Evolutionary conservation across 2,888 invertebrate species (phyloP), one percentile per base, ranked within the genome.

Genomic region (Metallyticus violacea): DNA sequence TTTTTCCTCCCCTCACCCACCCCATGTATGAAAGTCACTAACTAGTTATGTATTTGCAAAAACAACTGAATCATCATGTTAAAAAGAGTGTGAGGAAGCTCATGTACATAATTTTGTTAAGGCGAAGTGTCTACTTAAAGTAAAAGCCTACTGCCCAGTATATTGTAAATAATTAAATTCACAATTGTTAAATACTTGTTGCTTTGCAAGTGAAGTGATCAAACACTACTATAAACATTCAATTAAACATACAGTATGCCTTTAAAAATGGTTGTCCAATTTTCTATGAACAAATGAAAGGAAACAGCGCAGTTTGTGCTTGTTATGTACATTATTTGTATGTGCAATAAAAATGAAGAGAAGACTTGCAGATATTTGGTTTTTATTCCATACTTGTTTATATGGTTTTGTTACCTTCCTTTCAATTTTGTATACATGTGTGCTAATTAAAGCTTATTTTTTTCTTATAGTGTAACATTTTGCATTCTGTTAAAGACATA

Each of bases 281-380:
- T 62, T 62, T 62, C 40, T 62, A 62, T 62, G 40, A 62, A 62
- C 22, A 22, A 62, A 62, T 15, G 40, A 62, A 62, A 62, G 40
- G 40, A 62, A 62, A 62, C 40, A 15, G 40, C 40, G 22, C 40
- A n/a, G 40, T 62, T 62, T 62, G 40, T 62, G 40, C 40, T 40
- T 40, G 62, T 82, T 82, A 76, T 76, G 76, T 82, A 76, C 82
- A 62, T 5, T 82, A 30, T 81, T 81, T 81, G 82, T 82, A 82
- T 82, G 82, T 82, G 82, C 82, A 82, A 82, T 82, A 82, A 81
- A 82, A 62, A 26, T 76, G 76, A 82, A 62, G 6, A 15, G 40
- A 62, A 62, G 9, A 62, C 40, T 62, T 62, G 40, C 15, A 62
- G 22, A 15, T 62, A 15, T 0, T 62, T 62, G 40, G n/a, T n/a